Percentiles rank a stretch among this genome's conserved stretches.
phyloP scores from a whole-genome alignment of 2,113 vertebrate genomes.

The Micronycteris hirsuta region DNA sequence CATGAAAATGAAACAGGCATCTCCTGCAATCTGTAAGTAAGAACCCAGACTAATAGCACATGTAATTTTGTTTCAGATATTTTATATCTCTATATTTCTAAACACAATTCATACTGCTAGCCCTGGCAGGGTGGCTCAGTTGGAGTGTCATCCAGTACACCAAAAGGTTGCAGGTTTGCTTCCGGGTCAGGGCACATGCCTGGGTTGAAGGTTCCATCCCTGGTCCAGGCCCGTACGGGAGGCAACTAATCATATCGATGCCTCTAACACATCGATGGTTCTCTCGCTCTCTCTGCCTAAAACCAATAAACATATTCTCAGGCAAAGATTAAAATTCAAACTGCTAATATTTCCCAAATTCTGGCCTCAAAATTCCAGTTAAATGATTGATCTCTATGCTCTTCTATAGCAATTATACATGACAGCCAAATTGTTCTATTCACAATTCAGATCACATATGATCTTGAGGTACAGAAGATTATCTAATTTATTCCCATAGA shows the following conservation, averaged over 20 bases:
- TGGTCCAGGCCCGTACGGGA: no score
- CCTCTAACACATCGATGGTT: no score
- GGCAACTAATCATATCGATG: no score
- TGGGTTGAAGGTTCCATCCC: no score
- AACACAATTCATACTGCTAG: neutral
- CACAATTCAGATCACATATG: neutral
- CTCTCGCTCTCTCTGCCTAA: no score
- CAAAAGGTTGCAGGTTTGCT: no score
- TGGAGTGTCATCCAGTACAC: no score
- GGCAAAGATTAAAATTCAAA: neutral
- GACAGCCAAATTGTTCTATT: neutral
- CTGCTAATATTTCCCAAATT: neutral
- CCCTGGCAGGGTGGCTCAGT: no score
- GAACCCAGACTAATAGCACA: neutral
- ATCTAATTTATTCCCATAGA: neutral
- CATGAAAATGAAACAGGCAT: neutral
- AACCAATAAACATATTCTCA: no score
- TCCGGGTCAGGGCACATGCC: no score
- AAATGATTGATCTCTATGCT: neutral
- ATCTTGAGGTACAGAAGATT: neutral
- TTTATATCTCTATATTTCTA: neutral
- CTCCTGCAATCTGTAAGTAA: neutral
- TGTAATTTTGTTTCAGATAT: neutral
- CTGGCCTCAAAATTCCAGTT: neutral
- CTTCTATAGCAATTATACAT: neutral